Conservation (phyloP, 2,888 invertebrate species). For the Noctua pronuba region DNA sequence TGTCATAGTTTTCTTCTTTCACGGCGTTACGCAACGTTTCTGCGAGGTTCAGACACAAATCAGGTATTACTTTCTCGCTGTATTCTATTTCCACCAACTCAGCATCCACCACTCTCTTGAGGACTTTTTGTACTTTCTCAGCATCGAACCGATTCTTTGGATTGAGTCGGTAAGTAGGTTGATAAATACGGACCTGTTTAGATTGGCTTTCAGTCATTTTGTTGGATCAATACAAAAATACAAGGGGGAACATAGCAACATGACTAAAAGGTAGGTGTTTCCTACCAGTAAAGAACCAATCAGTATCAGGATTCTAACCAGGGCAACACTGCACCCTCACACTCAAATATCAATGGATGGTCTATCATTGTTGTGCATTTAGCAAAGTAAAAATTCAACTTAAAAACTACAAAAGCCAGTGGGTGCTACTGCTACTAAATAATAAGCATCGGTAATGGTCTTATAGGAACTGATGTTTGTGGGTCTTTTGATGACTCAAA, state of each 20-base stretch:
- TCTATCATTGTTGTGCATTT: background rate
- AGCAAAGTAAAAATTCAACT: background rate
- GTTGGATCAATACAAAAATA: constrained; percentile 77
- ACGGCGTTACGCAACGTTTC: constrained; percentile 91
- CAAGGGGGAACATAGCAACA: constrained; percentile 29
- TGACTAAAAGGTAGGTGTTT: background rate
- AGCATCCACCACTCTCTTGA: constrained; percentile 90
- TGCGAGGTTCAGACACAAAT: constrained; percentile 90
- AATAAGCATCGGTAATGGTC: background rate
- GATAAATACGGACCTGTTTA: constrained; percentile 84
- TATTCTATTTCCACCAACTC: constrained; percentile 91
- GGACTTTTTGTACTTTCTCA: constrained; percentile 91
- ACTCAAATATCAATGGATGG: background rate
- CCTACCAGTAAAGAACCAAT: background rate
- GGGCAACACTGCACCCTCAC: background rate
- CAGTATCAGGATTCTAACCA: background rate
- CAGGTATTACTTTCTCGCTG: constrained; percentile 91
- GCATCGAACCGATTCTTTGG: constrained; percentile 91
- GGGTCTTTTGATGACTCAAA: background rate
- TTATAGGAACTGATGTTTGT: background rate
- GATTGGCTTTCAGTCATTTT: constrained; percentile 78
- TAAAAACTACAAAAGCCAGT: background rate
- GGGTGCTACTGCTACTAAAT: background rate
- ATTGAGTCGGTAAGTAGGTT: constrained; percentile 92
- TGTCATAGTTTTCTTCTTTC: constrained; percentile 92